Evolutionary conservation across 2,113 vertebrate genomes (phyloP), one percentile per base, ranked within the genome.

Genomic region (Corythornis madagascariensis): DNA sequence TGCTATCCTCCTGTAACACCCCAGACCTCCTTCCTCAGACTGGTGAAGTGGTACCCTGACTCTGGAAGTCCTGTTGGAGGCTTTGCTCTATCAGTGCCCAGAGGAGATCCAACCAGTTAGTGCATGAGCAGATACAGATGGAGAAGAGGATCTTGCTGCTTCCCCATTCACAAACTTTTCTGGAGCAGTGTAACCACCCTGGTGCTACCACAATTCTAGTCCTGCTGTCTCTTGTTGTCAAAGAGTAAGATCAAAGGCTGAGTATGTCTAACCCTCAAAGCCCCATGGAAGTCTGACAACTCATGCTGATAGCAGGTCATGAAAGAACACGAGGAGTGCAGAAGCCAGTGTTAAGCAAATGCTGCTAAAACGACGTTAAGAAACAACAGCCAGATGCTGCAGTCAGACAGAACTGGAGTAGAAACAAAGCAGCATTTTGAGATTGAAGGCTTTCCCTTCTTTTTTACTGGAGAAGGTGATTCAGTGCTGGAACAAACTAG

Each of bases 251-350:
- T 21, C 4, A 1, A 73, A 88, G 47, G 56, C 52, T 66, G 72
- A 71, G 47, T 21, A 60, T 0, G 0, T 48, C 72, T 50, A 70
- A 80, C 33, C 35, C 7, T 3, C 10, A 93, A 85, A 79, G 9
- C 13, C 45, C 50, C 0, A 0, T 19, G 25, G 35, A 73, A 38
- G 16, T 55, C 69, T 60, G 70, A 69, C 28, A 82, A 19, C 43
- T 82, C 4, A 1, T 6, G 61, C 53, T 35, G 48, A 57, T 0
- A 50, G 60, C 42, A 78, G 42, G 24, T 11, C 1, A 0, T 43
- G 48, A 75, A 74, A 75, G 70, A 84, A 56, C 35, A n/a, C 0
- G 4, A 31, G 53, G 38, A 71, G 13, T 8, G 9, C 31, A 69
- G 45, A 60, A 89, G 55, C 10, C 66, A 53, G 29, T 0, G 0